These are phyloP conservation scores for Tragelaphus strepsiceros DNA, from an alignment of 2,113 vertebrate species.

Conservation along the genomic window DNA sequence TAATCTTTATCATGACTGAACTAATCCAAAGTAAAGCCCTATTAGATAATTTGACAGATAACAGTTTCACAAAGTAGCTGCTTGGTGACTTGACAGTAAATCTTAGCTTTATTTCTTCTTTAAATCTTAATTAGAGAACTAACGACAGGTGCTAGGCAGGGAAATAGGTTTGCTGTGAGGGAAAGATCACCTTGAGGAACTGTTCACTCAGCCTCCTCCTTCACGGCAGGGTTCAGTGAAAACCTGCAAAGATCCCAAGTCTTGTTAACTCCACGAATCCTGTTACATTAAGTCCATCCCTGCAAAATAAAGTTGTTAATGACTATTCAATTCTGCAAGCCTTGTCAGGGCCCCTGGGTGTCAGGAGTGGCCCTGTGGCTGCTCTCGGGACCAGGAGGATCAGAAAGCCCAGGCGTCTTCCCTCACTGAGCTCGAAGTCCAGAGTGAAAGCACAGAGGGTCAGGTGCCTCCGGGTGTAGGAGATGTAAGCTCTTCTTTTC, in stretches of 20 bases:
- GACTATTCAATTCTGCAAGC: not conserved
- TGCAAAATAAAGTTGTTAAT: not conserved
- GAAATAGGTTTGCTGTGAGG: not conserved
- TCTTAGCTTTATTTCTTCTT: not conserved
- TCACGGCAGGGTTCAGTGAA: not conserved
- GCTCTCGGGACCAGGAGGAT: not conserved
- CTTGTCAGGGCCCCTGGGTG: accelerated
- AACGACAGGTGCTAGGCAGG: not conserved
- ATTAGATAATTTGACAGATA: not conserved
- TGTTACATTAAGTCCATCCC: not conserved
- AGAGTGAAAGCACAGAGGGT: accelerated
- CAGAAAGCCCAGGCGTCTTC: not conserved
- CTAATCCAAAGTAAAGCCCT: constrained; percentile 25
- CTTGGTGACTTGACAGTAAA: not conserved
- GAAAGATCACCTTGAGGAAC: not conserved
- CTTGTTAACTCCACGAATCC: not conserved
- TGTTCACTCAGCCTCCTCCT: not conserved
- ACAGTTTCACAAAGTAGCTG: not conserved
- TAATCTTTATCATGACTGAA: not conserved
- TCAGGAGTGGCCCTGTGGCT: not conserved
- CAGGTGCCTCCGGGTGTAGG: not conserved
- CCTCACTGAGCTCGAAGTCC: not conserved
- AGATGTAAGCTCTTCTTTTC: not conserved
- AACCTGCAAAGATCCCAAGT: not conserved
- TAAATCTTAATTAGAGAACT: not conserved